Percentiles rank a stretch among this genome's conserved stretches.
Evolutionary conservation across 2,113 vertebrate genomes (phyloP).

Genomic region (Apteryx owenii): DNA sequence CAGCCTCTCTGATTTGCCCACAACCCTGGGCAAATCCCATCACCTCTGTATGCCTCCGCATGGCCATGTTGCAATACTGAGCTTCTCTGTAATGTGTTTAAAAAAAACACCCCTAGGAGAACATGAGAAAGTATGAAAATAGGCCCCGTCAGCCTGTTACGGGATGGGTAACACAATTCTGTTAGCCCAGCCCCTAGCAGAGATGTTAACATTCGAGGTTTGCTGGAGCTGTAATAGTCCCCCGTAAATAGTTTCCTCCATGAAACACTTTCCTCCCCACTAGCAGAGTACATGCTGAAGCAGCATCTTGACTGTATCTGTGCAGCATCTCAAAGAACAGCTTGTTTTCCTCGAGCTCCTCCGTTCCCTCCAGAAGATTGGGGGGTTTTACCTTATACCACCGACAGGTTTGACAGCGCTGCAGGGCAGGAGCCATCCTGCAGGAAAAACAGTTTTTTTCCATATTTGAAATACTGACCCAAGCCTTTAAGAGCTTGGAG

Average conservation of each 20-base stretch:
- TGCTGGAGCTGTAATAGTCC: neutral
- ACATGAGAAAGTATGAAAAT: neutral
- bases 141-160: neutral
- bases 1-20: neutral
- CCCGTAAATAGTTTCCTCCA: neutral
- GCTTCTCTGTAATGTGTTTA: neutral
- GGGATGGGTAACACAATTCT: fast-evolving
- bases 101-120: neutral
- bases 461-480: neutral
- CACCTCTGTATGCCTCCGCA: neutral
- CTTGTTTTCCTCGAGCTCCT: neutral
- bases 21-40: neutral
- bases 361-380: neutral
- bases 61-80: neutral
- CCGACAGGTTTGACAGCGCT: neutral
- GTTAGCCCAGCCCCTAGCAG: neutral
- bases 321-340: neutral
- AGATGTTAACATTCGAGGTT: neutral
- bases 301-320: neutral
- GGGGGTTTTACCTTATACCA: neutral
- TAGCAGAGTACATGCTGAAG: neutral
- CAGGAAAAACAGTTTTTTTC: neutral
- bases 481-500: neutral
- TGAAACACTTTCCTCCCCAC: fast-evolving
- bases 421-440: neutral